Base-by-base conservation (phyloP, 2,113 vertebrate species). In the Pholis gunnellus region DNA sequence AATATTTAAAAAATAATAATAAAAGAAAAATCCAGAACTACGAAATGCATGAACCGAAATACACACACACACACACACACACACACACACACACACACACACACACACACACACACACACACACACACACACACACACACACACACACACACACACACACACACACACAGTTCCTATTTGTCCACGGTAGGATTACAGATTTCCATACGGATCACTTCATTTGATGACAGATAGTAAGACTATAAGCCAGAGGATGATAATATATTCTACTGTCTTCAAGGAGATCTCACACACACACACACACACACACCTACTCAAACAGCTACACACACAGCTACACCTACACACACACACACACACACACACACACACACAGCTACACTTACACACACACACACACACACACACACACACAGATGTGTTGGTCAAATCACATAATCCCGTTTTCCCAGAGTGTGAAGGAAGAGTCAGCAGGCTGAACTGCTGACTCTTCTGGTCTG, bases 181-280 rank as follows among this genome's bases (percentile, higher is more conserved):
- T 69, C 52, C 64, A 75, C 9, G 54, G 64, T 61, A 2, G 64
- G 72, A 75, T 82, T 69, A 75, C 20, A 54, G 1, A 81, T 81
- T 75, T 81, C 64, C 79, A 75, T 81, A 61, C 63, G 42, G 63
- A 69, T 82, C 71, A 31, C 79, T 75, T 68, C 54, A 64, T 69
- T 40, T 60, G 54, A 75, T 38, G 72, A 52, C 72, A 52, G 72
- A 75, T 31, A 52, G 22, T 79, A 46, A 79, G 78, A 82, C 72
- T 14, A 42, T 82, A 60, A 81, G 64, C 71, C 44, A 27, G 44
- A 13, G 25, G 13, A 34, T 82, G 78, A 65, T 64, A 52, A 52
- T 34, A 34, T 61, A 34, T 60, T 52, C 64, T n/a, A 2, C 34
- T 64, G 54, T 57, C 54, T 27, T 27, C 54, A 57, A 57, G n/a